Conservation (phyloP, 2,888 invertebrate genomes). For the Drosophila borealis region DNA sequence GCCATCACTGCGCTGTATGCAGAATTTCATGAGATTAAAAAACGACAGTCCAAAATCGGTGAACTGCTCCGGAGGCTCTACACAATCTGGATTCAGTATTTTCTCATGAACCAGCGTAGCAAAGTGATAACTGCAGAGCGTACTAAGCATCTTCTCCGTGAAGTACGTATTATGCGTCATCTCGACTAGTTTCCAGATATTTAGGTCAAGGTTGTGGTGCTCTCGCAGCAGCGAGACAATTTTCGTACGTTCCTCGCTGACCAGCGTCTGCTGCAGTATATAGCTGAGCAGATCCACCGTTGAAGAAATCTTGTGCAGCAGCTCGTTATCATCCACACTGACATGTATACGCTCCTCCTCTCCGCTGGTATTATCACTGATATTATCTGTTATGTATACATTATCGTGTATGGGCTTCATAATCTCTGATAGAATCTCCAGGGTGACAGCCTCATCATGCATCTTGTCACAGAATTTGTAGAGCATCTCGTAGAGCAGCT, state of each 20-base stretch:
- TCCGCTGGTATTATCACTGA: conserved; percentile 14
- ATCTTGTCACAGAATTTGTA: conserved; percentile 85
- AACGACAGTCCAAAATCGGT: conserved; percentile 82
- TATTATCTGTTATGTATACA: conserved; percentile 80
- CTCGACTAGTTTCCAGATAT: conserved; percentile 82
- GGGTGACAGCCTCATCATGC: conserved; percentile 86
- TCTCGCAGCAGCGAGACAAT: conserved; percentile 82
- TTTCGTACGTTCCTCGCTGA: conserved; percentile 84
- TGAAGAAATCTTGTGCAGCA: conserved; percentile 86
- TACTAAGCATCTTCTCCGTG: conserved; percentile 75
- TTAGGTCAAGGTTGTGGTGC: conserved; percentile 79
- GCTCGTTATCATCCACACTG: conserved; percentile 85
- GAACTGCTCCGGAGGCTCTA: conserved; percentile 75
- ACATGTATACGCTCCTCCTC: conserved; percentile 77
- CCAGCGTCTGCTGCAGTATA: conserved; percentile 86
- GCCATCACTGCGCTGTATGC: conserved; percentile 80
- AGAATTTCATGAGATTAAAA: conserved; percentile 84
- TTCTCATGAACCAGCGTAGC: conserved; percentile 82
- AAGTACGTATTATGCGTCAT: conserved; percentile 83
- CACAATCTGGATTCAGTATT: conserved; percentile 65
- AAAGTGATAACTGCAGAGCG: conserved; percentile 78
- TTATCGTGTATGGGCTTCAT: conserved; percentile 87
- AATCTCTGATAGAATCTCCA: conserved; percentile 86
- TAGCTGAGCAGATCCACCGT: conserved; percentile 87
- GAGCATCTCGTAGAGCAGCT: conserved; percentile 87